Percentiles rank a stretch among this genome's conserved stretches.
These are phyloP conservation scores for Orthosia cruda DNA, from an alignment of 2,888 invertebrate genomes.

Conservation along the genomic window DNA sequence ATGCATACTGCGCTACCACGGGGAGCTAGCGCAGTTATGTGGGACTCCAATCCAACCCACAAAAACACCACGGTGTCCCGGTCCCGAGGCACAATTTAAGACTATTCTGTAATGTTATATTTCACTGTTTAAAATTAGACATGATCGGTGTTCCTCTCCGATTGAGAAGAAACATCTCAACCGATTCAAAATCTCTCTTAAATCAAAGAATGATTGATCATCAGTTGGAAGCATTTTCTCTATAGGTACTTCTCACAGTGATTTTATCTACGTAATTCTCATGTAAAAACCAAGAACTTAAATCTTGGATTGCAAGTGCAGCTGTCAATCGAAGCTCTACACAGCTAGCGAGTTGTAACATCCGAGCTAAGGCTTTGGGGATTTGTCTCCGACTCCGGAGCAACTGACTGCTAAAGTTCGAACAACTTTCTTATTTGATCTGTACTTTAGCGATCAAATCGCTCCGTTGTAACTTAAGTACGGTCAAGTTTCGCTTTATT, in stretches of 20 bases:
- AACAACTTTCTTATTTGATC: constrained; percentile 40
- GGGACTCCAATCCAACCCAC: too few species aligned
- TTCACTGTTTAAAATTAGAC: too few species aligned
- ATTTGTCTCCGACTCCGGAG: constrained; percentile 67
- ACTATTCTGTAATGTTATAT: too few species aligned
- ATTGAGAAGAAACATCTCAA: not conserved
- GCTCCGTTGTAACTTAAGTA: constrained; percentile 24
- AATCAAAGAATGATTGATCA: not conserved
- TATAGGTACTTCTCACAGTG: not conserved
- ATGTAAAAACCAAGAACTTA: constrained; percentile 17
- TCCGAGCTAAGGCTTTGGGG: constrained; percentile 55
- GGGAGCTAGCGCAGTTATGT: too few species aligned
- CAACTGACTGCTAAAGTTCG: constrained; percentile 44
- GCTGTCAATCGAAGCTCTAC: constrained; percentile 32
- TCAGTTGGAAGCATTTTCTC: not conserved
- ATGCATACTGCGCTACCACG: too few species aligned
- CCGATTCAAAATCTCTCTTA: not conserved
- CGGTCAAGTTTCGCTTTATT: constrained; percentile 20
- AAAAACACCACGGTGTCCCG: too few species aligned
- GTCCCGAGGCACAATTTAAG: too few species aligned
- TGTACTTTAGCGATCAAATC: constrained; percentile 24
- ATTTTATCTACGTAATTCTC: not conserved
- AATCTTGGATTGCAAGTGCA: constrained; percentile 31
- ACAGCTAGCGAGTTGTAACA: constrained; percentile 52
- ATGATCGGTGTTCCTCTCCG: too few species aligned